These are phyloP conservation scores for Brotula barbata DNA, from an alignment of 2,797 vertebrate species.

Conservation along the genomic window DNA sequence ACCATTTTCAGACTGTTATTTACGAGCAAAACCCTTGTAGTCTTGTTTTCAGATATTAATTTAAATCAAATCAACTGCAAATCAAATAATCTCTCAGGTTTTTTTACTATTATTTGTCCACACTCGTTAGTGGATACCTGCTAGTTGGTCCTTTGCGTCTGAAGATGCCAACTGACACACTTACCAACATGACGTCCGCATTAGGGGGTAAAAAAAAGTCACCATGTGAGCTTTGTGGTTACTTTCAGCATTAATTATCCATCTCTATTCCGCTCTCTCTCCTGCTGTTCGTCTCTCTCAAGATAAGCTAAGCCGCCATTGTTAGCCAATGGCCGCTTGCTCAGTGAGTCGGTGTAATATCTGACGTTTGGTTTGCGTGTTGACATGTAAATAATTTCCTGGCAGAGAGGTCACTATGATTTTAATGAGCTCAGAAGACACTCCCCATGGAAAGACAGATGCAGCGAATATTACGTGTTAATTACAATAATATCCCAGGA, in stretches of 20 bases:
- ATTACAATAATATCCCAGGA: constrained; percentile 13
- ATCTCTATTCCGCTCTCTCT: background rate
- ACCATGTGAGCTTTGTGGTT: no score
- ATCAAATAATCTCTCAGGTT: no score
- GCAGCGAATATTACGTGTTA: constrained; percentile 18
- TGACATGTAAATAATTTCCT: constrained; percentile 56
- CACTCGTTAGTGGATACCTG: constrained; percentile 50
- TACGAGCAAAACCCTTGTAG: no score
- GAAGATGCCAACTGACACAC: constrained; percentile 21
- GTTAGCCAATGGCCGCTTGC: constrained; percentile 38
- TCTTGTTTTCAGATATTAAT: no score
- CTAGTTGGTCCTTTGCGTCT: constrained; percentile 35
- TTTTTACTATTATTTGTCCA: background rate
- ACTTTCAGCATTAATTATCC: background rate
- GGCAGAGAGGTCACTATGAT: constrained; percentile 30
- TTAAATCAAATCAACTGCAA: no score
- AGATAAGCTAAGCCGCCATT: constrained; percentile 33
- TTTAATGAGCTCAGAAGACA: constrained; percentile 38
- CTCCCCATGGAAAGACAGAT: background rate
- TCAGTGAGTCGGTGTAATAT: constrained; percentile 8
- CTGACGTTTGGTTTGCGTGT: constrained; percentile 39
- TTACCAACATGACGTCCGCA: constrained; percentile 29
- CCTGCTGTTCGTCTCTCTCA: background rate
- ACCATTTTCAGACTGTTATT: no score
- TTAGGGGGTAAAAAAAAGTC: no score